Percentiles rank a stretch among this genome's conserved stretches.
Conservation (phyloP, 2,797 vertebrate species). For the Nyctalus aviator region DNA sequence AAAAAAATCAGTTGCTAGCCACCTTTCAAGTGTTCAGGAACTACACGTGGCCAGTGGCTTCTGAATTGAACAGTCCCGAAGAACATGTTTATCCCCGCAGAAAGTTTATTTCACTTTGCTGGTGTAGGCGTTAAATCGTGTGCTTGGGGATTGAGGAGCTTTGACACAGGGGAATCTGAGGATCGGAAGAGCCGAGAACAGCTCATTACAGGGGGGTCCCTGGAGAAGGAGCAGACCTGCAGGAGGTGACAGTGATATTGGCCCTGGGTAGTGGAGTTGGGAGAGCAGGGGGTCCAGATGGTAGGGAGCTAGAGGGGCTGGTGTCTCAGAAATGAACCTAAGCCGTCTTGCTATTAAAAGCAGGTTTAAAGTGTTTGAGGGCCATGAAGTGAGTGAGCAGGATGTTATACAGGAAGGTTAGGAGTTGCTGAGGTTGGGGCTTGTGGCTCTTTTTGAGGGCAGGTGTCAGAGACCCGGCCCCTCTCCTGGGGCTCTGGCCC, state of each 20-base stretch:
- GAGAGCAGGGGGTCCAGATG: neutral
- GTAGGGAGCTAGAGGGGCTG: neutral
- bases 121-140: neutral
- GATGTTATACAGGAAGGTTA: constrained; percentile 31
- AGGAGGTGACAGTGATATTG: neutral
- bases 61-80: neutral
- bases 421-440: neutral
- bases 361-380: neutral
- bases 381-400: neutral
- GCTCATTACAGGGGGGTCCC: neutral
- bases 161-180: neutral
- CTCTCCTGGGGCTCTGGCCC: constrained; percentile 60
- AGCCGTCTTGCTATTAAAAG: neutral
- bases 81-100: neutral
- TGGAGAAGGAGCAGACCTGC: neutral
- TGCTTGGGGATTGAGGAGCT: neutral
- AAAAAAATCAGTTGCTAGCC: neutral
- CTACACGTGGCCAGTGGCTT: neutral
- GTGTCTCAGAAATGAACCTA: neutral
- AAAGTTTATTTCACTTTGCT: neutral
- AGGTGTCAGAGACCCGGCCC: constrained; percentile 17
- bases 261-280: neutral
- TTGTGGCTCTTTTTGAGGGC: constrained; percentile 23
- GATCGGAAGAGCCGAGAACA: neutral
- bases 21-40: neutral